Conservation (phyloP, 1,140 invertebrate genomes). For the Ylistrum balloti region DNA sequence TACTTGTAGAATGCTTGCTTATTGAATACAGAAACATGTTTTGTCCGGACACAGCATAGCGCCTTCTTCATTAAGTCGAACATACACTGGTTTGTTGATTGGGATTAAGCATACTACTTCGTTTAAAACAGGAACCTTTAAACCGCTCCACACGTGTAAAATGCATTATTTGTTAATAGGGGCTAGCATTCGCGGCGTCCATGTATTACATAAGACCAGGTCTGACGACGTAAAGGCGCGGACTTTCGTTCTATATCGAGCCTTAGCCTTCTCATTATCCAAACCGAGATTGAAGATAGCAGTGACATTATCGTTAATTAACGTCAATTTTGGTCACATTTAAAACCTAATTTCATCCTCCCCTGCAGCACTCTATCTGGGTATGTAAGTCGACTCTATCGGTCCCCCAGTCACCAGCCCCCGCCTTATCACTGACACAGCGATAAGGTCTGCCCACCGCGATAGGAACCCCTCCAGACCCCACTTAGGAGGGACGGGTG, state of each 20-base stretch:
- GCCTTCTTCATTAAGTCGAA: too few species aligned
- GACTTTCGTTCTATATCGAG: conserved; percentile 14
- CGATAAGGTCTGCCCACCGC: neutral
- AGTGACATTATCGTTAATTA: conserved; percentile 40
- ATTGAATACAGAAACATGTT: too few species aligned
- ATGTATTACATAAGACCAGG: neutral
- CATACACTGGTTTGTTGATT: neutral
- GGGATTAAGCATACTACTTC: neutral
- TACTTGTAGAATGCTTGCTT: too few species aligned
- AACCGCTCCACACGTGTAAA: neutral
- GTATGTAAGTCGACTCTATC: neutral
- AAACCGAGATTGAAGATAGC: conserved; percentile 12
- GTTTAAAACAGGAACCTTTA: neutral
- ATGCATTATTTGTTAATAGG: neutral
- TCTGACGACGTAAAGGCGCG: neutral
- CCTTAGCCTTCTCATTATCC: neutral
- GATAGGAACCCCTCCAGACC: neutral
- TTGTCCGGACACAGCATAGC: too few species aligned
- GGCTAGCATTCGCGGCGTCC: neutral
- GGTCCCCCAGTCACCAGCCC: conserved; percentile 32
- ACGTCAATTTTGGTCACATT: conserved; percentile 34
- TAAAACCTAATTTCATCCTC: conserved; percentile 34
- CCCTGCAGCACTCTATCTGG: neutral
- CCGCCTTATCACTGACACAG: neutral
- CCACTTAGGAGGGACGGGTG: neutral